Evolutionary conservation across 2,113 vertebrate species (phyloP).

Genomic region (Hippocampus guttulatus): DNA sequence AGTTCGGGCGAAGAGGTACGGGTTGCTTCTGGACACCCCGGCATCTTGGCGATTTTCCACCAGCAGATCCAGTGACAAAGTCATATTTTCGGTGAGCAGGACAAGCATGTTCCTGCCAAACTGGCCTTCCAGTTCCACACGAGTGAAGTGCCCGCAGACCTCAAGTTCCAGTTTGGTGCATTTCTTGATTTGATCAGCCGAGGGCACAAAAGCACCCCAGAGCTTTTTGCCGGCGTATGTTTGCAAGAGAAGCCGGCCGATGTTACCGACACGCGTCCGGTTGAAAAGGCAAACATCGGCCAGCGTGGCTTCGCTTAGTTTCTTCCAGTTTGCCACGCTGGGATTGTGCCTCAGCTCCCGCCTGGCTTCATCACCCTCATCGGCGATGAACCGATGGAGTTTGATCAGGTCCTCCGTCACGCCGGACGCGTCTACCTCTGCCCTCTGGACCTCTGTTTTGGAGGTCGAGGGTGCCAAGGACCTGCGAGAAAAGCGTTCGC

Average conservation of each 20-base stretch:
- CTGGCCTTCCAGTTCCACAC: constrained; percentile 64
- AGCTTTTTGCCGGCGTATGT: constrained; percentile 49
- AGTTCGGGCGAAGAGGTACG: constrained; percentile 65
- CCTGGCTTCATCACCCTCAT: constrained; percentile 55
- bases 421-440: constrained; percentile 52
- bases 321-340: constrained; percentile 60
- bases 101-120: constrained; percentile 65
- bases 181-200: constrained; percentile 63
- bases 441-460: constrained; percentile 49
- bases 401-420: constrained; percentile 62
- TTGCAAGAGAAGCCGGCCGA: constrained; percentile 58
- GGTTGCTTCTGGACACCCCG: constrained; percentile 56
- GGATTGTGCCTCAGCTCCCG: constrained; percentile 56
- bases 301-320: constrained; percentile 62
- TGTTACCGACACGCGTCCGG: constrained; percentile 61
- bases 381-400: constrained; percentile 53
- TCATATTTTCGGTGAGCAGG: constrained; percentile 60
- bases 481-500: constrained; percentile 53
- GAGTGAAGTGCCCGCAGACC: constrained; percentile 48
- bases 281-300: constrained; percentile 68
- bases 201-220: constrained; percentile 40
- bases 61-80: constrained; percentile 55
- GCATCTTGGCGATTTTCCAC: constrained; percentile 50
- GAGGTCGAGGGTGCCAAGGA: constrained; percentile 23
- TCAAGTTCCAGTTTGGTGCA: constrained; percentile 61